A percentile compares a stretch with the other conserved stretches of the same genome.
These are phyloP conservation scores for Hipparchia sbordonii DNA, from an alignment of 2,888 invertebrate species.

Conservation along the genomic window DNA sequence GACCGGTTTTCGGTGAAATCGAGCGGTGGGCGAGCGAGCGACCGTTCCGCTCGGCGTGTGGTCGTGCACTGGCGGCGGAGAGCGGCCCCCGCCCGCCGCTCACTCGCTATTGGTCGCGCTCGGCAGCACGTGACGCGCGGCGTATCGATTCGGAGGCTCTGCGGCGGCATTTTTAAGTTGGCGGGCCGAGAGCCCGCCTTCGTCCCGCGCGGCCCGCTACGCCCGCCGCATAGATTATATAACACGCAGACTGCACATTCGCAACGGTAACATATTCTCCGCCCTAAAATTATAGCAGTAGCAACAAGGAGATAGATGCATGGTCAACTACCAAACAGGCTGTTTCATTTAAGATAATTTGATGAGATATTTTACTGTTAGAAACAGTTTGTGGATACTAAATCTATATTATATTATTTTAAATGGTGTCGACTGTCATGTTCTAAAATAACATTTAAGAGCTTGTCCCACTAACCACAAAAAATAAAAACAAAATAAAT, in stretches of 20 bases:
- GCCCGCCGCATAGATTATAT: constrained; percentile 57
- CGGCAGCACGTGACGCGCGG: constrained; percentile 86
- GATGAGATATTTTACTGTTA: too few relatives aligned
- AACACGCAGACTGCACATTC: constrained; percentile 33
- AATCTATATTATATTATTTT: too few relatives aligned
- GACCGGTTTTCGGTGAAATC: constrained; percentile 74
- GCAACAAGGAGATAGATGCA: too few relatives aligned
- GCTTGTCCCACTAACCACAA: too few relatives aligned
- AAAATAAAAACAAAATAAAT: too few relatives aligned
- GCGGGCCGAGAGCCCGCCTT: constrained; percentile 76
- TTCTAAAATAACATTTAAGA: too few relatives aligned
- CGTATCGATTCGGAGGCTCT: constrained; percentile 90
- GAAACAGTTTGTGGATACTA: too few relatives aligned
- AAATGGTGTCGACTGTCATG: too few relatives aligned
- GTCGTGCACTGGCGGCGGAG: constrained; percentile 73
- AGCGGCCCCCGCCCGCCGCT: constrained; percentile 53
- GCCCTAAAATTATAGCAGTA: too few relatives aligned
- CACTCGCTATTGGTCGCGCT: constrained; percentile 75
- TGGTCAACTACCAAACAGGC: too few relatives aligned
- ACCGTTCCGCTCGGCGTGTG: constrained; percentile 55
- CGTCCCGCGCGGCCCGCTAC: constrained; percentile 70
- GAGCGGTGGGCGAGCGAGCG: constrained; percentile 51
- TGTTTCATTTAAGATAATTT: too few relatives aligned
- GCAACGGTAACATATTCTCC: too few relatives aligned
- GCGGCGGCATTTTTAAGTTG: constrained; percentile 93